Evolutionary conservation across 2,113 vertebrate genomes (phyloP).

Genomic region (Bubalus kerabau): DNA sequence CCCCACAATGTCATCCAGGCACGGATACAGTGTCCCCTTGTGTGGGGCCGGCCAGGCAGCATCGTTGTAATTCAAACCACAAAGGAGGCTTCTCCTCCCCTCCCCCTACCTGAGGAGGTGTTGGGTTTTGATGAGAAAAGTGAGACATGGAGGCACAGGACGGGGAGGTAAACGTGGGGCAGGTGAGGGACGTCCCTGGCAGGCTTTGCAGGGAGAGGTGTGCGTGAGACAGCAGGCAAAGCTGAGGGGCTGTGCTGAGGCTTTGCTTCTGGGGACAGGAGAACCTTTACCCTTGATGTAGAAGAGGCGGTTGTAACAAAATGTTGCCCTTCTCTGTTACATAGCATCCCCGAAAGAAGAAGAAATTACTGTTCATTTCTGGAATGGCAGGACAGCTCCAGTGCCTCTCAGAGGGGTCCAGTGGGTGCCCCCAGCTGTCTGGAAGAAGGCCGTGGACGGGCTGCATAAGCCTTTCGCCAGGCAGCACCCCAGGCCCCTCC

Average conservation of each 20-base stretch:
- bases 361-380: slow-evolving; percentile 84
- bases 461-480: slow-evolving; percentile 70
- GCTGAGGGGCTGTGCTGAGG: neutral
- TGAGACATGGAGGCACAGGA: neutral
- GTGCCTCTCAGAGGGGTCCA: slow-evolving; percentile 77
- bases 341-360: slow-evolving; percentile 76
- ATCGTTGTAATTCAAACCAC: neutral
- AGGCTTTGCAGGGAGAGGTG: neutral
- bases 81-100: neutral
- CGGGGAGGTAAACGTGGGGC: neutral
- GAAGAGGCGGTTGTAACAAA: neutral
- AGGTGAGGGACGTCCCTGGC: neutral
- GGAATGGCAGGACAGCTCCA: slow-evolving; percentile 81
- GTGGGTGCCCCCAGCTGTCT: slow-evolving; percentile 79
- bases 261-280: neutral
- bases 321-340: slow-evolving; percentile 25
- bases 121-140: neutral
- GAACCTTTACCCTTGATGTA: neutral
- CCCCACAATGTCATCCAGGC: neutral
- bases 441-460: slow-evolving; percentile 80
- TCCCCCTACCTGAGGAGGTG: neutral
- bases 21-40: neutral
- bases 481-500: neutral
- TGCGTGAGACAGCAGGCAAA: neutral
- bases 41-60: neutral